A percentile compares a stretch with the other conserved stretches of the same genome.
These are phyloP conservation scores for Murina feae DNA, from an alignment of 2,113 vertebrate species.

Conservation along the genomic window DNA sequence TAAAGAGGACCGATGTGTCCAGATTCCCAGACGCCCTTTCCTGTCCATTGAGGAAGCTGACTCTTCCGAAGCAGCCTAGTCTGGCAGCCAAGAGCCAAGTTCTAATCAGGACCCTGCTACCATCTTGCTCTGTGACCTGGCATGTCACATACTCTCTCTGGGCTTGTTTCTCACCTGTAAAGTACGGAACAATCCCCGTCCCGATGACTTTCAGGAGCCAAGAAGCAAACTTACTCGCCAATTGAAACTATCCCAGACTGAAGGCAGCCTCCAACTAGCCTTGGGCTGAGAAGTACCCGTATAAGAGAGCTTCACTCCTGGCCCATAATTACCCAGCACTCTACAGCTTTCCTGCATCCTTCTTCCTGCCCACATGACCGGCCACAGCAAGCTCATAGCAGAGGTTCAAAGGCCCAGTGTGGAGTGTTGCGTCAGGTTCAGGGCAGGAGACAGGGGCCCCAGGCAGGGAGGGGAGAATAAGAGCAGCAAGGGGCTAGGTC, in stretches of 20 bases:
- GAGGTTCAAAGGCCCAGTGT: background rate
- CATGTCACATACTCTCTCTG: background rate
- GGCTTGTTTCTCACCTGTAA: conserved; percentile 3
- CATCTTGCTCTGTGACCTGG: background rate
- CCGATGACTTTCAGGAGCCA: conserved; percentile 16
- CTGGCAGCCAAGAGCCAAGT: background rate
- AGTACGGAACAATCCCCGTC: background rate
- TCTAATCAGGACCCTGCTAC: background rate
- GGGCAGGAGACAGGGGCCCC: background rate
- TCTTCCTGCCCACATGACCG: background rate
- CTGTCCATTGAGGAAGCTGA: background rate
- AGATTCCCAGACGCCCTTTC: background rate
- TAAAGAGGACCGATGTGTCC: background rate
- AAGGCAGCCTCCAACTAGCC: background rate
- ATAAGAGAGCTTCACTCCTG: background rate
- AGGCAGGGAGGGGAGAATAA: background rate
- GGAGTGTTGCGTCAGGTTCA: background rate
- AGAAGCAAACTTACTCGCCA: background rate
- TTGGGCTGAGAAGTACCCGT: background rate
- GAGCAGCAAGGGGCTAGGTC: conserved; percentile 39
- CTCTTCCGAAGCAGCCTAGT: background rate
- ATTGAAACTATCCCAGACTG: background rate
- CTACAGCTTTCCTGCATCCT: background rate
- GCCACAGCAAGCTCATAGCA: background rate
- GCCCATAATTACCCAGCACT: background rate